Evolutionary conservation across 92 coral and sea anemone species (phyloP).

Genomic region (Bergia puertoricense): DNA sequence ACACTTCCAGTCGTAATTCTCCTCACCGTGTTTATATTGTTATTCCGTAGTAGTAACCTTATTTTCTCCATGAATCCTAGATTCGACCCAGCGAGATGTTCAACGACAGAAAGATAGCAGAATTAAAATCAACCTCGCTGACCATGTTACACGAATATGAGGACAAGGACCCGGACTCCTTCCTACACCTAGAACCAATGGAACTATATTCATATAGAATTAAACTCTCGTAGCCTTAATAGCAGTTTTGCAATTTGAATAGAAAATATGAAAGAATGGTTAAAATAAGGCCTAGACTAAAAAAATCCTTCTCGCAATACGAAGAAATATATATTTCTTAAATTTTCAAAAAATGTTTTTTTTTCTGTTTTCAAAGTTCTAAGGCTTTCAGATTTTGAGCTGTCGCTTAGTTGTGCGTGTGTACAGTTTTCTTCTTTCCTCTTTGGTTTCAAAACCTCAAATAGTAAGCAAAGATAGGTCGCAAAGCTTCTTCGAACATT

Average conservation of each 20-base stretch:
- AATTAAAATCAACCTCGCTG: slow-evolving; percentile 77
- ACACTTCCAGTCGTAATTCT: no score
- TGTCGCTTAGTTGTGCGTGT: not conserved
- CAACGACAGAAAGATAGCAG: slow-evolving; percentile 66
- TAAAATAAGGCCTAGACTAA: not conserved
- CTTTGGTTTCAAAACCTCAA: not conserved
- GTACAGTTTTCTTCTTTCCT: not conserved
- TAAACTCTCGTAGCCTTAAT: slow-evolving; percentile 64
- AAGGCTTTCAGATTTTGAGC: not conserved
- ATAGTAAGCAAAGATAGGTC: not conserved
- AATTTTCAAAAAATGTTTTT: no score
- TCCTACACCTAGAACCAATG: slow-evolving; percentile 83
- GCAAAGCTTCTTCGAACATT: not conserved
- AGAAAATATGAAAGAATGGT: not conserved
- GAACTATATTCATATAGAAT: slow-evolving; percentile 89
- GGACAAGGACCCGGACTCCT: slow-evolving; percentile 68
- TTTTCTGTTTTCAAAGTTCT: not conserved
- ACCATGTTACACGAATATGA: slow-evolving; percentile 83
- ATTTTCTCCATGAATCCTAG: slow-evolving; percentile 38
- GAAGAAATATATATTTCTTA: not conserved
- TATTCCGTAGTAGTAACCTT: not conserved
- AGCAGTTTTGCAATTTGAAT: not conserved
- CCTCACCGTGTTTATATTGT: not conserved
- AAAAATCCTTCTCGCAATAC: not conserved
- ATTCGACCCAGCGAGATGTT: slow-evolving; percentile 71